Conservation (phyloP, 2,113 vertebrate species). For the Ovis canadensis region DNA sequence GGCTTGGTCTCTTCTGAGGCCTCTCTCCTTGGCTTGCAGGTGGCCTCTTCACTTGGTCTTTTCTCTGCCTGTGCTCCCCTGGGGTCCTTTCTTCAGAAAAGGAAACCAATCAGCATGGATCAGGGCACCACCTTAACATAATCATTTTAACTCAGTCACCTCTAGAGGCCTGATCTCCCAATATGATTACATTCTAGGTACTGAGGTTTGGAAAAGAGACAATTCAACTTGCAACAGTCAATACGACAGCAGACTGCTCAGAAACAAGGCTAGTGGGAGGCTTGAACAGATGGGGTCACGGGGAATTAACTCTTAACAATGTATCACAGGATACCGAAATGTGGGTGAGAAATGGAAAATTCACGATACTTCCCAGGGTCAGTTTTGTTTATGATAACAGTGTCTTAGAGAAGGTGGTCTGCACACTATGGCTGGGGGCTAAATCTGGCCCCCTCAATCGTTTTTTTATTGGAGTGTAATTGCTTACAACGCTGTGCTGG, state of each 20-base stretch:
- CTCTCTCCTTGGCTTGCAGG: not conserved
- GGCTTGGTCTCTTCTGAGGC: not conserved
- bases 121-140: not conserved
- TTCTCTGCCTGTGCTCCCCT: not conserved
- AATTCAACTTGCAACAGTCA: not conserved
- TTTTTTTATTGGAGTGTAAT: not conserved
- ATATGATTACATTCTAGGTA: not conserved
- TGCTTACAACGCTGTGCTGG: not conserved
- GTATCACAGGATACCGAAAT: not conserved
- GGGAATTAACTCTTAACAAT: not conserved
- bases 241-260: not conserved
- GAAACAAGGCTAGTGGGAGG: not conserved
- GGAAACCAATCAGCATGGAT: not conserved
- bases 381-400: not conserved
- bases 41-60: not conserved
- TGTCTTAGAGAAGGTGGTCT: not conserved
- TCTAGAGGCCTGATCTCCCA: not conserved
- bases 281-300: fast-evolving
- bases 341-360: not conserved
- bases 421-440: not conserved
- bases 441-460: not conserved
- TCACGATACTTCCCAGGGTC: not conserved
- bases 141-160: not conserved
- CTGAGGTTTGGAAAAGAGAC: not conserved
- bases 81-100: not conserved